Evolutionary conservation across 2,113 vertebrate genomes (phyloP).

Genomic region (Melanerpes aurifrons): DNA sequence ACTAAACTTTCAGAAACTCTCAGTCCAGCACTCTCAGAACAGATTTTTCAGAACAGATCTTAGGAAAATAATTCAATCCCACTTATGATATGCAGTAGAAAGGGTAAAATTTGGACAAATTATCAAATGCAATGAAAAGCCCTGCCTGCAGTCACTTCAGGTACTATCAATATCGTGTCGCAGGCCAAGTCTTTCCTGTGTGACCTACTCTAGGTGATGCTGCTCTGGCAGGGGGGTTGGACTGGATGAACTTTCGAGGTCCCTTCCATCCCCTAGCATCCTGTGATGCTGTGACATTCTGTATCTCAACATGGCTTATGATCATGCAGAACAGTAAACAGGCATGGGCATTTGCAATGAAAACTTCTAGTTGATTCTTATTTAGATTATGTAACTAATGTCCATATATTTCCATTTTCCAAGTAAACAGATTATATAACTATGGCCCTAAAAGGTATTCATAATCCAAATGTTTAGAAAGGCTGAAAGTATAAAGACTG

Average conservation of each 20-base stretch:
- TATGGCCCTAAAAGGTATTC: slow-evolving; percentile 22
- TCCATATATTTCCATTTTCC: slow-evolving; percentile 52
- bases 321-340: neutral
- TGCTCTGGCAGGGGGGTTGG: too few species aligned
- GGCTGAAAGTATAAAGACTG: neutral
- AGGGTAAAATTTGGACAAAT: neutral
- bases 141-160: neutral
- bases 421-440: slow-evolving; percentile 72
- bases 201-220: too few species aligned
- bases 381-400: slow-evolving; percentile 61
- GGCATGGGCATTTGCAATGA: neutral
- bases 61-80: neutral
- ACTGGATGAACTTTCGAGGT: too few species aligned
- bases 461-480: slow-evolving; percentile 46
- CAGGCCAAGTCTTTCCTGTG: neutral
- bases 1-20: neutral
- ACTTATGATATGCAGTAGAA: neutral
- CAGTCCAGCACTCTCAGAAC: neutral
- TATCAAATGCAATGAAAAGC: neutral
- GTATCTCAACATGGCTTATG: neutral
- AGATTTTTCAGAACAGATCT: neutral
- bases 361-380: slow-evolving; percentile 31
- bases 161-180: neutral
- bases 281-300: neutral
- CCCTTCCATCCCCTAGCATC: too few species aligned